Evolutionary conservation across 2,888 invertebrate genomes (phyloP), one percentile per base, ranked within the genome.

Genomic region (Gari tellinella): DNA sequence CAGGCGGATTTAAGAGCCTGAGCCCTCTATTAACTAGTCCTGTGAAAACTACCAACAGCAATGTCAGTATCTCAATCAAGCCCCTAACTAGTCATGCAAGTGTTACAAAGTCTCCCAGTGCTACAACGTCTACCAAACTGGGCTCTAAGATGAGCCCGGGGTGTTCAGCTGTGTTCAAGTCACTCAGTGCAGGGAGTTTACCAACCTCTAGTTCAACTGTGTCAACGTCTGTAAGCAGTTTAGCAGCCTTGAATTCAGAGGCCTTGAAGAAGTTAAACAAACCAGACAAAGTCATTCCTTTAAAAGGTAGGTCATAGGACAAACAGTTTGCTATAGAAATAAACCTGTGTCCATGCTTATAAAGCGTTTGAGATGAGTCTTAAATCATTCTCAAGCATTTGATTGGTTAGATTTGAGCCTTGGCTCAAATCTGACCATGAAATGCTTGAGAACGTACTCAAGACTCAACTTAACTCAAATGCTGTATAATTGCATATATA

Each of bases 201-300:
- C 21, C 56, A 15, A 55, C 69, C 2, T 51, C 70, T 41, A 46
- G 72, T 15, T 62, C 65, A 4, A 26, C 52, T 8, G 25, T 48
- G 12, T 23, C 38, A 14, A 40, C 55, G 10, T 43, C n/a, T 12
- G 48, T 53, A 25, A 46, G 52, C 21, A 38, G 14, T 19, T 4
- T 53, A 17, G 37, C 56, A 21, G 62, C 40, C 8, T 10, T 38
- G 1, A 70, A 58, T 26, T 43, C 66, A 21, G 72, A 76, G n/a
- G 69, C 69, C 8, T 46, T 79, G 57, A 82, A 80, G 65, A 78
- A 80, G 40, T 43, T 81, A 23, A 72, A 74, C 19, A 83, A 79
- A 62, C 80, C 83, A 52, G 83, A 83, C 43, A 83, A 83, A 73
- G 60, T 82, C 19, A 84, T 84, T 56, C 84, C 84, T 51, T 69